Percentiles rank a stretch among this genome's conserved stretches.
These are phyloP conservation scores for Atractosteus spatula DNA, from an alignment of 2,113 vertebrate genomes.

Conservation along the genomic window DNA sequence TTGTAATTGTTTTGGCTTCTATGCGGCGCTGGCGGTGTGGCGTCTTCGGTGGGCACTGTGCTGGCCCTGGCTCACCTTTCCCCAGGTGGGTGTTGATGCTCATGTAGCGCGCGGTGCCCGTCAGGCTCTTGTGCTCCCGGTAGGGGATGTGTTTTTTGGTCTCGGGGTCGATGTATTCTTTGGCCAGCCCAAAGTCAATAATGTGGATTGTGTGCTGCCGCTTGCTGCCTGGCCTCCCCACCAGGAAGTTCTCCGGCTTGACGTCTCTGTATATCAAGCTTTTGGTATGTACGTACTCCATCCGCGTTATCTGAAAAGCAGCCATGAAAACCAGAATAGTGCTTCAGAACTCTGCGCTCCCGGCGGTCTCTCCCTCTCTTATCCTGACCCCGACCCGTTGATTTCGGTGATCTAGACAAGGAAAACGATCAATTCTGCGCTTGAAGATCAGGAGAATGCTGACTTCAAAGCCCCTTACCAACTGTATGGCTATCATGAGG, in stretches of 20 bases:
- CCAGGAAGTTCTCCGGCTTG: constrained; percentile 96
- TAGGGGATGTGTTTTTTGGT: constrained; percentile 99
- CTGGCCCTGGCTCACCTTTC: constrained; percentile 70
- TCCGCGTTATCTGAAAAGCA: constrained; percentile 82
- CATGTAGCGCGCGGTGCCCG: constrained; percentile 95
- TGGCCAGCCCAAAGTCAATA: constrained; percentile 97
- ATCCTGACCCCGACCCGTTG: too few relatives aligned
- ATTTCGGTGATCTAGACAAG: too few relatives aligned
- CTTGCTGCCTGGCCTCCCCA: constrained; percentile 91
- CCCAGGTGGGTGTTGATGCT: constrained; percentile 97
- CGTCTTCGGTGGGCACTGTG: background rate
- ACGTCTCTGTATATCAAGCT: constrained; percentile 97
- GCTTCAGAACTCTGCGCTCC: too few relatives aligned
- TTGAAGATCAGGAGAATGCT: too few relatives aligned
- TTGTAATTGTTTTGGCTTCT: too few relatives aligned
- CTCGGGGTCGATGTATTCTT: constrained; percentile 98
- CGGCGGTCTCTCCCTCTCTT: too few relatives aligned
- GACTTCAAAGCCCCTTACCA: constrained; percentile 67
- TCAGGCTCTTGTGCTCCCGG: constrained; percentile 98
- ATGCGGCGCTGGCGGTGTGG: too few relatives aligned
- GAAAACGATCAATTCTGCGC: too few relatives aligned
- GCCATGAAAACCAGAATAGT: background rate
- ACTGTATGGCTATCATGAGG: constrained; percentile 97
- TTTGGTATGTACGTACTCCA: constrained; percentile 96
- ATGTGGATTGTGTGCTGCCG: constrained; percentile 96